A percentile compares a stretch with the other conserved stretches of the same genome.
These are phyloP conservation scores for Phoeniculus purpureus DNA, from an alignment of 2,797 vertebrate species.

Conservation along the genomic window DNA sequence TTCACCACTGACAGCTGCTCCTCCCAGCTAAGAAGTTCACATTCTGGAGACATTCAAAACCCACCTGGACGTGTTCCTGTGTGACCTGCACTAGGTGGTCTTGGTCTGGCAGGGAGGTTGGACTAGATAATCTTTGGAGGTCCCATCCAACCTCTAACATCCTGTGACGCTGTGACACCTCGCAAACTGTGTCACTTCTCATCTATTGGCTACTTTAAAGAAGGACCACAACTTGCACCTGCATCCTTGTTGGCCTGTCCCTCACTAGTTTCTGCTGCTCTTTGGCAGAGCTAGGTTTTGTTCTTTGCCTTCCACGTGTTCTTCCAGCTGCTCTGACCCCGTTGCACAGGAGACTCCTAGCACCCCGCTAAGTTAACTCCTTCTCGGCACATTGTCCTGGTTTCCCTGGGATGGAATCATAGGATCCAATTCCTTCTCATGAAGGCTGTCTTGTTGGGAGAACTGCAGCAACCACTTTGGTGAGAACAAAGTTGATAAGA, in stretches of 20 bases:
- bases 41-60: not conserved
- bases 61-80: too few relatives aligned
- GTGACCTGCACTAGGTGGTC: too few relatives aligned
- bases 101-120: too few relatives aligned
- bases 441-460: not conserved
- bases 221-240: not conserved
- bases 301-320: not conserved
- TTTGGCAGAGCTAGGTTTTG: not conserved
- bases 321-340: not conserved
- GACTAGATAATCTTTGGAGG: too few relatives aligned
- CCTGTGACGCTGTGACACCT: too few relatives aligned
- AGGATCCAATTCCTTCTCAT: too few relatives aligned
- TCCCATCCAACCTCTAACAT: too few relatives aligned
- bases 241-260: not conserved
- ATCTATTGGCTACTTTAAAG: not conserved
- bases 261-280: not conserved
- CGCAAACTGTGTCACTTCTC: not conserved
- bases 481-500: not conserved
- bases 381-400: not conserved
- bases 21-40: not conserved
- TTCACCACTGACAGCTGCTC: accelerated
- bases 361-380: not conserved
- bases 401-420: not conserved
- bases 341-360: not conserved
- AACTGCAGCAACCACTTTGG: not conserved